Evolutionary conservation across 2,888 invertebrate genomes (phyloP).

Genomic region (Agonum fuliginosum): DNA sequence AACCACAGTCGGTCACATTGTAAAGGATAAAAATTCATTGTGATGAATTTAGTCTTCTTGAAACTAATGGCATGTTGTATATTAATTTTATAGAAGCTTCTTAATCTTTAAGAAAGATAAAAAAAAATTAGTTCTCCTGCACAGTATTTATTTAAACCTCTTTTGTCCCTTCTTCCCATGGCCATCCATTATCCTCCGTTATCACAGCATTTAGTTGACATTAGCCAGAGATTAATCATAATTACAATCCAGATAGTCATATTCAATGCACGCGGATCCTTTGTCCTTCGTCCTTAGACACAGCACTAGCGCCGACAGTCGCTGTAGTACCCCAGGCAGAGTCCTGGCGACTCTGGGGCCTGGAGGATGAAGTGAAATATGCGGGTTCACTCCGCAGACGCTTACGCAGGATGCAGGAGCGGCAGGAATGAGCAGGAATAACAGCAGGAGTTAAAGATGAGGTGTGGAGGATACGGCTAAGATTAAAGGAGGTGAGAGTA

Average conservation of each 20-base stretch:
- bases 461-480: too few species aligned
- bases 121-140: background rate
- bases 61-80: too few species aligned
- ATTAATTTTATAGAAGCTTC: too few species aligned
- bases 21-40: too few species aligned
- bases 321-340: too few species aligned
- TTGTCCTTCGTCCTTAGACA: slow-evolving; percentile 29
- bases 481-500: too few species aligned
- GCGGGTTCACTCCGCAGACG: slow-evolving; percentile 15
- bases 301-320: background rate
- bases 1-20: too few species aligned
- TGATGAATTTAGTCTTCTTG: too few species aligned
- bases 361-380: slow-evolving; percentile 46
- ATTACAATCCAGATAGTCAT: slow-evolving; percentile 38
- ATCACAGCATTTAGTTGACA: slow-evolving; percentile 38
- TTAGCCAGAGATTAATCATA: slow-evolving; percentile 45
- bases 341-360: background rate
- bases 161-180: background rate
- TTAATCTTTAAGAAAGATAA: too few species aligned
- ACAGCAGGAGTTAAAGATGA: too few species aligned
- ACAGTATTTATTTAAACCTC: background rate
- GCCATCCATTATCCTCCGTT: slow-evolving; percentile 31
- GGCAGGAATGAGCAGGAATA: background rate
- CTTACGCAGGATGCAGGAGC: background rate
- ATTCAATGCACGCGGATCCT: slow-evolving; percentile 24